Percentiles rank a stretch among this genome's conserved stretches.
These are phyloP conservation scores for Bombus superbus DNA, from an alignment of 1,140 invertebrate genomes.

Conservation along the genomic window DNA sequence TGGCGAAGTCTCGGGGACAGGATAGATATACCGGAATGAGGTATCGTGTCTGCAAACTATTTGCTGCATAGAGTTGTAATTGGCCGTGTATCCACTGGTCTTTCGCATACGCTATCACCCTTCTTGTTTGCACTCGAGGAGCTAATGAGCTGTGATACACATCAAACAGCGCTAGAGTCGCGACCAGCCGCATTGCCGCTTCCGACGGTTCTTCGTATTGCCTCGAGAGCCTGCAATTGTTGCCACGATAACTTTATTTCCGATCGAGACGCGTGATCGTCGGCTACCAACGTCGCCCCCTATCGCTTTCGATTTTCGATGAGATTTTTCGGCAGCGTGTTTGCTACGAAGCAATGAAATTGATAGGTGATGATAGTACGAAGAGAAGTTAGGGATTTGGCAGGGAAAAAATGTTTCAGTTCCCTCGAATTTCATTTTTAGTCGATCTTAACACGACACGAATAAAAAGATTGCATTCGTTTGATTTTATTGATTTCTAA, in stretches of 20 bases:
- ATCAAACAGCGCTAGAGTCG: slow-evolving; percentile 73
- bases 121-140: slow-evolving; percentile 74
- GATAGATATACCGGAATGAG: slow-evolving; percentile 68
- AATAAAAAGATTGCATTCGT: too few relatives aligned
- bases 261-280: neutral
- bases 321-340: neutral
- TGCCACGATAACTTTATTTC: slow-evolving; percentile 29
- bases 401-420: too few relatives aligned
- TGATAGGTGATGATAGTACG: too few relatives aligned
- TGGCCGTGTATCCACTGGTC: slow-evolving; percentile 74
- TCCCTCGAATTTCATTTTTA: too few relatives aligned
- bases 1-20: slow-evolving; percentile 40
- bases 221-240: slow-evolving; percentile 15
- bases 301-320: neutral
- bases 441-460: too few relatives aligned
- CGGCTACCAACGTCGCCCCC: neutral
- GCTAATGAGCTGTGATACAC: slow-evolving; percentile 80
- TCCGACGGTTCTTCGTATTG: slow-evolving; percentile 52
- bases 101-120: slow-evolving; percentile 70
- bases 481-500: too few relatives aligned
- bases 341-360: too few relatives aligned
- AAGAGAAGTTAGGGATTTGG: too few relatives aligned
- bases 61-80: slow-evolving; percentile 80
- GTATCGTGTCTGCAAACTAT: slow-evolving; percentile 77
- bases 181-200: slow-evolving; percentile 47